phyloP scores from a whole-genome alignment of 2,888 invertebrate species.

The Acrobasis repandana region DNA sequence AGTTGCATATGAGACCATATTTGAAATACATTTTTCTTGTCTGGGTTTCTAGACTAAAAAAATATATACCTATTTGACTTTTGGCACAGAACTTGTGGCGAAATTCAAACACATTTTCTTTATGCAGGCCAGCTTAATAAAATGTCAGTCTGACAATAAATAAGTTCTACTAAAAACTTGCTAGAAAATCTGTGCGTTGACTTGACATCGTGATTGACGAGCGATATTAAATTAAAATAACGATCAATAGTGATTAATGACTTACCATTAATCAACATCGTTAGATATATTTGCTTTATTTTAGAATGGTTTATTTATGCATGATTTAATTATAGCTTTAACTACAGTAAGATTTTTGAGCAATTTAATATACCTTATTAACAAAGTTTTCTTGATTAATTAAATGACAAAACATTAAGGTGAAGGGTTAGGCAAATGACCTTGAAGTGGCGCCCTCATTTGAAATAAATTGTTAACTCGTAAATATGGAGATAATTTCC shows the following conservation, averaged over 20 bases:
- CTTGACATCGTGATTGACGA: conserved; percentile 1
- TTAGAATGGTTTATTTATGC: not conserved
- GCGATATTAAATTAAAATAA: conserved; percentile 1
- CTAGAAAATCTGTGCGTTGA: not conserved
- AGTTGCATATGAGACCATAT: too few species aligned
- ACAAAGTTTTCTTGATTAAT: not conserved
- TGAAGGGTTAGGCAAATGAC: too few species aligned
- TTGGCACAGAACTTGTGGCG: not conserved
- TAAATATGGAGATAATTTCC: too few species aligned
- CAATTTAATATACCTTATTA: not conserved
- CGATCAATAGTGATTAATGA: conserved; percentile 1
- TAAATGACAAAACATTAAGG: not conserved
- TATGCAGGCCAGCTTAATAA: not conserved
- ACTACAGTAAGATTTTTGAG: too few species aligned
- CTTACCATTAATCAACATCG: not conserved
- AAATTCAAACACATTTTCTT: too few species aligned
- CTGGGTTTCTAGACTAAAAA: not conserved
- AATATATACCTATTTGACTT: too few species aligned
- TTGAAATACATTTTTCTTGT: not conserved
- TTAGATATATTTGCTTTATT: too few species aligned
- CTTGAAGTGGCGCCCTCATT: too few species aligned
- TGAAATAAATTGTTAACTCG: too few species aligned
- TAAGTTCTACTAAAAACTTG: not conserved
- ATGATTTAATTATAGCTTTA: not conserved
- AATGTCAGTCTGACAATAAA: not conserved